Evolutionary conservation across 1,140 invertebrate species (phyloP), one percentile per base, ranked within the genome.

Genomic region (Saxidomus purpurata): DNA sequence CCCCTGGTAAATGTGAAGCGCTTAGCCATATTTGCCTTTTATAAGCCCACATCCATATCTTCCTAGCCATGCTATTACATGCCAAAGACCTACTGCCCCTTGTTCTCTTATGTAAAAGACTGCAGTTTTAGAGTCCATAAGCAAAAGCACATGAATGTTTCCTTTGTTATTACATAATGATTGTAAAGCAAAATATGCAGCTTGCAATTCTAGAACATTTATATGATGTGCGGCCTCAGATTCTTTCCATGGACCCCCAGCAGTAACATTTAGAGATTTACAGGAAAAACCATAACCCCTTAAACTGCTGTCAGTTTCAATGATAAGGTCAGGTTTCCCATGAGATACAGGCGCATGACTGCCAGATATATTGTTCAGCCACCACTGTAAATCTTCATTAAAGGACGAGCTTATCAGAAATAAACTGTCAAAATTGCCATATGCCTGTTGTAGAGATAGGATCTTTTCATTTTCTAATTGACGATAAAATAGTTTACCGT

Each of bases 191-290:
- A 15, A n/a, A n/a, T n/a, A 43, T 17, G 31, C 49, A 38, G 28
- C 55, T 15, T 25, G 6, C 19, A 17, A n/a, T 69, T 67, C 81
- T 19, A 69, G 31, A 11, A 17, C 22, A 47, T 83, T 63, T 8
- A 67, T 83, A 63, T 67, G 61, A 15, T 67, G 17, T 28, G 11
- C 17, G 25, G 2, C 11, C n/a, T 83, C 81, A 0, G 13, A 25
- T 40, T 67, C 61, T 43, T 63, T 31, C 81, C 81, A 83, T 67
- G 11, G 2, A 47, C 81, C 81, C 22, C 59, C 81, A 43, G 47
- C 69, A 13, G 25, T n/a, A n/a, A n/a, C n/a, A n/a, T n/a, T 34
- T 49, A 40, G 0, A 28, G 36, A 25, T 19, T 83, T 36, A 4
- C 2, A 31, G 13, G 69, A 59, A 40, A 0, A 4, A 28, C 77